These are phyloP conservation scores for Marcusenius ussheri DNA, from an alignment of 2,113 vertebrate genomes.

Conservation along the genomic window DNA sequence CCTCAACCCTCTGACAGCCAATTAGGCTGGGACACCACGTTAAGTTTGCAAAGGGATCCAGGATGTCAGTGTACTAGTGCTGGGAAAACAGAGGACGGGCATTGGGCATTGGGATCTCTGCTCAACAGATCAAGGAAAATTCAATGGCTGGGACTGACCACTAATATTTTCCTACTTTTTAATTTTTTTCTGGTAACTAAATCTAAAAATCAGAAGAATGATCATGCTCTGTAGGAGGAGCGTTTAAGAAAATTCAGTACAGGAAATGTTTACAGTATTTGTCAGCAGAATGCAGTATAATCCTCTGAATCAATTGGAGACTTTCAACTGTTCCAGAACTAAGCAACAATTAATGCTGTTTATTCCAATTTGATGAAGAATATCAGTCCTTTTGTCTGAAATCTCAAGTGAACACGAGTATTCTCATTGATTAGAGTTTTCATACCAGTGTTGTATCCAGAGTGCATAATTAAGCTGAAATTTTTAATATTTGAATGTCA, in stretches of 20 bases:
- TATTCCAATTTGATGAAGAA: background rate
- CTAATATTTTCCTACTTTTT: background rate
- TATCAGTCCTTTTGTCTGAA: background rate
- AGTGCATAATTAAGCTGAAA: background rate
- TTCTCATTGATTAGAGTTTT: background rate
- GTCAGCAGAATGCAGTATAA: background rate
- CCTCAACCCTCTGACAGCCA: background rate
- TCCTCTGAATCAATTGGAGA: background rate
- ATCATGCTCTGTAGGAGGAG: background rate
- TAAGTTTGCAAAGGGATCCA: slow-evolving; percentile 64
- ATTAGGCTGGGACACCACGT: background rate
- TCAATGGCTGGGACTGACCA: background rate
- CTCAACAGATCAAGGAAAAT: background rate
- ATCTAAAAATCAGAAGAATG: background rate
- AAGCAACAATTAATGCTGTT: background rate
- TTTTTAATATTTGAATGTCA: background rate
- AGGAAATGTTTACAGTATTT: background rate
- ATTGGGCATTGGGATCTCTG: background rate
- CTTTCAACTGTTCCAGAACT: background rate
- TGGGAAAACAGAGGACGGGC: slow-evolving; percentile 35
- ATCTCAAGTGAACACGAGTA: background rate
- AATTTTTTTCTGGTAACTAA: background rate
- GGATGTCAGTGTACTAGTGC: slow-evolving; percentile 41
- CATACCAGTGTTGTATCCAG: background rate
- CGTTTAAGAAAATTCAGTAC: background rate